phyloP scores from a whole-genome alignment of 2,888 invertebrate species.

The Microchrysa polita region DNA sequence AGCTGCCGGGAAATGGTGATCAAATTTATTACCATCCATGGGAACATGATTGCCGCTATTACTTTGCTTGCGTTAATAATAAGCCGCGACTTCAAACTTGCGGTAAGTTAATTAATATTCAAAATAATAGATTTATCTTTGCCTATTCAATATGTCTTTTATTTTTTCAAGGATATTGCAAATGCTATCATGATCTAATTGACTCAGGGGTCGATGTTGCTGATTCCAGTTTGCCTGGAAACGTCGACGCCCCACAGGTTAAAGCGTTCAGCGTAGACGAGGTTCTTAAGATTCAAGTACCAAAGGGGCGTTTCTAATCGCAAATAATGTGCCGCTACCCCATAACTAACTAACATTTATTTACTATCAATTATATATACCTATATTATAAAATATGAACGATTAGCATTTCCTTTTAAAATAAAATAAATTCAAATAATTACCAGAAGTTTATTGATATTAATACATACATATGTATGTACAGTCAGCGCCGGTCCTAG shows the following conservation, averaged over 20 bases:
- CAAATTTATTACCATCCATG: slow-evolving; percentile 59
- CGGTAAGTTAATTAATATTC: slow-evolving; percentile 70
- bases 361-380: not conserved
- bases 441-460: too few species aligned
- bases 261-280: slow-evolving; percentile 32
- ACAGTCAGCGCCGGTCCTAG: too few species aligned
- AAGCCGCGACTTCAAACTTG: slow-evolving; percentile 81
- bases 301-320: not conserved
- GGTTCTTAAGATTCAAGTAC: slow-evolving; percentile 27
- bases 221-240: not conserved
- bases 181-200: slow-evolving; percentile 21
- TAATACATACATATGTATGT: too few species aligned
- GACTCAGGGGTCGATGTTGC: not conserved
- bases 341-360: too few species aligned
- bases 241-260: not conserved
- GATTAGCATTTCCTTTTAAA: not conserved
- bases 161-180: slow-evolving; percentile 37
- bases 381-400: not conserved
- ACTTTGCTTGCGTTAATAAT: slow-evolving; percentile 79
- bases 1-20: slow-evolving; percentile 56
- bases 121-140: too few species aligned
- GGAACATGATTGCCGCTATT: slow-evolving; percentile 80
- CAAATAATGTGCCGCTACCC: too few species aligned
- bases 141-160: not conserved
- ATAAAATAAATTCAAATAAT: not conserved